Evolutionary conservation across 2,888 invertebrate species (phyloP).

Genomic region (Drosophila aldrichi): DNA sequence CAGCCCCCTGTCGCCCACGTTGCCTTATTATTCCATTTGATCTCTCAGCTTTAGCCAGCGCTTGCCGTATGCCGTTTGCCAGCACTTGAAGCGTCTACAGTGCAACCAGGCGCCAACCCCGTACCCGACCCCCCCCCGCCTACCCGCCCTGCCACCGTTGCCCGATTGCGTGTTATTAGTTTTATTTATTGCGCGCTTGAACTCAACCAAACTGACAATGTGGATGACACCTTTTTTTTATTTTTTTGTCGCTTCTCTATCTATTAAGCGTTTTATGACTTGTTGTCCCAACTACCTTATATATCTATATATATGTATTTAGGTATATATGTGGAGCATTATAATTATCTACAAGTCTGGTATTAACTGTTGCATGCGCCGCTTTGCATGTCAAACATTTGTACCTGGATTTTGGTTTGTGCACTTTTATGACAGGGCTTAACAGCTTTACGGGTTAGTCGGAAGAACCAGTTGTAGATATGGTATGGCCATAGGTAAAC

Average conservation of each 20-base stretch:
- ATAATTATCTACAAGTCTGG: conserved; percentile 58
- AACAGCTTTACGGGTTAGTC: conserved; percentile 1
- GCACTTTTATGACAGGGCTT: conserved; percentile 29
- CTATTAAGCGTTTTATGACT: conserved; percentile 62
- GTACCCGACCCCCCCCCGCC: no score
- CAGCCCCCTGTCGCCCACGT: background rate
- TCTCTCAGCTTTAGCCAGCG: conserved; percentile 28
- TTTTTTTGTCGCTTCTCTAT: conserved; percentile 46
- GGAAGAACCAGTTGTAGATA: conserved; percentile 9
- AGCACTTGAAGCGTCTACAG: conserved; percentile 6
- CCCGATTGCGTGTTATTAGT: conserved; percentile 53
- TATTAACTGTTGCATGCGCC: conserved; percentile 32
- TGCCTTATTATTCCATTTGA: conserved; percentile 60
- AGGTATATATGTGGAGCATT: conserved; percentile 28
- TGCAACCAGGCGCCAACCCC: background rate
- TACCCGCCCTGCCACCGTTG: background rate
- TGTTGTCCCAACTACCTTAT: conserved; percentile 1
- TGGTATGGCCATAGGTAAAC: background rate
- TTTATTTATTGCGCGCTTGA: conserved; percentile 62
- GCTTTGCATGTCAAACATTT: conserved; percentile 14
- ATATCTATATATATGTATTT: background rate
- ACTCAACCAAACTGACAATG: conserved; percentile 9
- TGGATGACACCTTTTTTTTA: conserved; percentile 14
- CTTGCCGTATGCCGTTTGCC: conserved; percentile 34
- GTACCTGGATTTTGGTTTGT: conserved; percentile 11